Conservation (phyloP, 2,113 vertebrate species). For the Trematomus loennbergii region DNA sequence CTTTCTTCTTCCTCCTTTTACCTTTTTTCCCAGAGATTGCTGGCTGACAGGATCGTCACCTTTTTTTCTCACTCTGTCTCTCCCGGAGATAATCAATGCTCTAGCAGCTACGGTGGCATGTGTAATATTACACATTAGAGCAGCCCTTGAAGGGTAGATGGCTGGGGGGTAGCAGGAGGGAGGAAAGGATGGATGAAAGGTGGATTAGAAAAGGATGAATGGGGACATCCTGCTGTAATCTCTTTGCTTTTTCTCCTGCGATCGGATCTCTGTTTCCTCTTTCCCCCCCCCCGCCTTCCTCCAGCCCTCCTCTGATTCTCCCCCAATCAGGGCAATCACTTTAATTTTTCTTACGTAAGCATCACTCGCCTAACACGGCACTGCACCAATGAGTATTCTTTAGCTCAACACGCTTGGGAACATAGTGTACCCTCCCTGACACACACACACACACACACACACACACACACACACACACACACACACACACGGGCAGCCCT, state of each 20-base stretch:
- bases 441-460: constrained; percentile 8
- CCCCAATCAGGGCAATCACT: constrained; percentile 49
- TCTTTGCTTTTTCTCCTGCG: constrained; percentile 56
- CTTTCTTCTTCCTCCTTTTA: constrained; percentile 26
- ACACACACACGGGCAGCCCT: not conserved
- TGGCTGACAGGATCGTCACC: constrained; percentile 41
- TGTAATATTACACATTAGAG: constrained; percentile 73
- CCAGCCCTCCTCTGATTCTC: constrained; percentile 23
- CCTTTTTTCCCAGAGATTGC: constrained; percentile 10
- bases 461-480: constrained; percentile 6
- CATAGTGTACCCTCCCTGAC: constrained; percentile 41
- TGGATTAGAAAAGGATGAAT: constrained; percentile 80
- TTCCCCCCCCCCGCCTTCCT: constrained; percentile 14
- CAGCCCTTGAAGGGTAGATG: constrained; percentile 64
- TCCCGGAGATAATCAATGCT: constrained; percentile 65
- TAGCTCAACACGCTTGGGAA: constrained; percentile 50
- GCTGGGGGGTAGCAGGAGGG: constrained; percentile 44
- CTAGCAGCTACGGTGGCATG: constrained; percentile 48
- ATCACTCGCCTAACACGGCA: constrained; percentile 36
- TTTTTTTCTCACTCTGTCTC: constrained; percentile 42
- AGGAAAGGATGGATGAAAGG: constrained; percentile 72
- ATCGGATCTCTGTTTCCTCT: constrained; percentile 53
- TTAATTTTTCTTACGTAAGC: constrained; percentile 45
- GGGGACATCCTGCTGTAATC: constrained; percentile 81
- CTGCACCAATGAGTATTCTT: constrained; percentile 35